Evolutionary conservation across 2,113 vertebrate genomes (phyloP).

Genomic region (Pangasianodon gigas): DNA sequence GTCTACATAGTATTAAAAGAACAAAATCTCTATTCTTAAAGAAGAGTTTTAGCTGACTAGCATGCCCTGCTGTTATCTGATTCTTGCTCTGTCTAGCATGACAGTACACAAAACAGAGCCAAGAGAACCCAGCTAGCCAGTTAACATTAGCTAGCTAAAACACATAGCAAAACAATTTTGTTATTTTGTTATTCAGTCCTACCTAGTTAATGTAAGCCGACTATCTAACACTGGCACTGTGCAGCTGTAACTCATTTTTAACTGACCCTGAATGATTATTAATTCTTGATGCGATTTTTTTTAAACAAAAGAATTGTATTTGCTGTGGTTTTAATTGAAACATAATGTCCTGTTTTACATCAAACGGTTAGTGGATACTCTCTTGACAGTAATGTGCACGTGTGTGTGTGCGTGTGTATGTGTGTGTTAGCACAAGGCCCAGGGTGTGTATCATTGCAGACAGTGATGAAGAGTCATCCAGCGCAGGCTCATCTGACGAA

Average conservation of each 20-base stretch:
- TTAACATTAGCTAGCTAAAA: too few relatives aligned
- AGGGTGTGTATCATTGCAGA: slow-evolving; percentile 79
- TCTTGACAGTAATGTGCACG: not conserved
- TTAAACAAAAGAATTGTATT: too few relatives aligned
- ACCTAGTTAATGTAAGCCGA: not conserved
- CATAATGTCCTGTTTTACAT: not conserved
- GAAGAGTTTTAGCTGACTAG: not conserved
- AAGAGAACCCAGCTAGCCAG: too few relatives aligned
- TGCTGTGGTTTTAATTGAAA: too few relatives aligned
- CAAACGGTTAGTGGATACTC: not conserved
- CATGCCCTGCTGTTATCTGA: not conserved
- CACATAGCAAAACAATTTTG: too few relatives aligned
- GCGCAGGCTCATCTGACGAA: slow-evolving; percentile 83
- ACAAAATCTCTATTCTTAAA: too few relatives aligned
- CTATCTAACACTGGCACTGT: not conserved
- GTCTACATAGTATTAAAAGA: not conserved
- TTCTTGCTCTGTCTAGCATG: not conserved
- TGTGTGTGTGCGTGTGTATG: slow-evolving; percentile 6
- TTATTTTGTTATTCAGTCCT: not conserved
- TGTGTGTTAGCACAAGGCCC: slow-evolving; percentile 44
- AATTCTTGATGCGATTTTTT: too few relatives aligned
- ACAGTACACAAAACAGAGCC: too few relatives aligned
- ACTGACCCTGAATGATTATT: too few relatives aligned
- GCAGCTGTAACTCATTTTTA: not conserved
- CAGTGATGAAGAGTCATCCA: slow-evolving; percentile 87